Conservation (phyloP, 2,797 vertebrate species). For the Tachyglossus aculeatus region DNA sequence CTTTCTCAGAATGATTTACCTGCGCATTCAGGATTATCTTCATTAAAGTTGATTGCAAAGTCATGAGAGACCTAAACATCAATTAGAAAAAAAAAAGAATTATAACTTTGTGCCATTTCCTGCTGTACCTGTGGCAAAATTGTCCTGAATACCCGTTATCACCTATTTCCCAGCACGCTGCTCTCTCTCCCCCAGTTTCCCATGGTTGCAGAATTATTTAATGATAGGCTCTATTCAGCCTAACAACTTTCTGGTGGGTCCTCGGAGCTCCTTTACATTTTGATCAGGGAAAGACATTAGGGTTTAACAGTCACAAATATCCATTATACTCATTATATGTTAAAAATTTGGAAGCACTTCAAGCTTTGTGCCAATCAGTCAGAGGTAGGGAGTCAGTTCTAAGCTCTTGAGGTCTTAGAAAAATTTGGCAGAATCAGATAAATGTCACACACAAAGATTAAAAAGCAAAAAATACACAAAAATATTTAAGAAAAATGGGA, state of each 20-base stretch:
- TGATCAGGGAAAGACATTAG: conserved; percentile 19
- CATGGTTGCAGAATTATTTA: neutral
- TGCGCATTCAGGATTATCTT: conserved; percentile 98
- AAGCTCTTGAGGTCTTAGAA: conserved; percentile 36
- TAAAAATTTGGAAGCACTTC: conserved; percentile 44
- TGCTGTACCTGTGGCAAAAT: conserved; percentile 13
- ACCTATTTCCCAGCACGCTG: conserved; percentile 11
- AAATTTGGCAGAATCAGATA: conserved; percentile 51
- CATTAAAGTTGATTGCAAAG: conserved; percentile 98
- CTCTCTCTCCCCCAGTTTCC: conserved; percentile 3
- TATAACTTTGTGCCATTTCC: conserved; percentile 50
- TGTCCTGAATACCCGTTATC: neutral
- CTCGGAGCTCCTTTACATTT: conserved; percentile 43
- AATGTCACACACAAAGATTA: conserved; percentile 5
- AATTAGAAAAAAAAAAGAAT: conserved; percentile 50
- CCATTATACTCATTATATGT: conserved; percentile 31
- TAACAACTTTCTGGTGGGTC: conserved; percentile 15
- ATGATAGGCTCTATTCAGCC: conserved; percentile 3
- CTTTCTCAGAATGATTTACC: conserved; percentile 76
- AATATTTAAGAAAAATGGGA: neutral
- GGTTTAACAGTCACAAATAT: conserved; percentile 36
- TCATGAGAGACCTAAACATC: conserved; percentile 92
- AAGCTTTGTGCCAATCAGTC: conserved; percentile 42
- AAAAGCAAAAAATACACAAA: conserved; percentile 2
- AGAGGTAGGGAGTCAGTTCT: conserved; percentile 31